Percentiles rank a stretch among this genome's conserved stretches.
Evolutionary conservation across 2,888 invertebrate genomes (phyloP).

Genomic region (Copidosoma aretas): DNA sequence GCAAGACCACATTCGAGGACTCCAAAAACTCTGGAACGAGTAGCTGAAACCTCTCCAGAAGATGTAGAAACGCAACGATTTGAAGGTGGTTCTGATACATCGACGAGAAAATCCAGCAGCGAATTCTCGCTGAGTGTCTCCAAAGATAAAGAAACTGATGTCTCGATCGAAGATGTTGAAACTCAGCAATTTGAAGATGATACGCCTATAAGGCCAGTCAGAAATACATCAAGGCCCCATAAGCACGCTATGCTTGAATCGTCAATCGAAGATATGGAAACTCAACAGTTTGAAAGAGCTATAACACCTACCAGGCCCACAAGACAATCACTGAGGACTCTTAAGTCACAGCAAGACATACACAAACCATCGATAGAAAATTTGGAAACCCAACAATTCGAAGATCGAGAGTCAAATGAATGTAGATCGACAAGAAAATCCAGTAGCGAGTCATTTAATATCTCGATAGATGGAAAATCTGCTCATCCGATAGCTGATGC

Average conservation of each 20-base stretch:
- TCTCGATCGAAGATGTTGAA: slow-evolving; percentile 11
- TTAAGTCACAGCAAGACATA: no score
- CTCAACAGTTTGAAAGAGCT: background rate
- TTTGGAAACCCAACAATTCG: background rate
- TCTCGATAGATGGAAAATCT: background rate
- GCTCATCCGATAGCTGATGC: no score
- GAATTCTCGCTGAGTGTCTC: no score
- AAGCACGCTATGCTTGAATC: no score
- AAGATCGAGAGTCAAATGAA: background rate
- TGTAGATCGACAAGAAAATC: background rate
- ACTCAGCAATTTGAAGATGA: slow-evolving; percentile 6
- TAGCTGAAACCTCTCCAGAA: background rate
- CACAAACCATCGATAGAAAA: no score
- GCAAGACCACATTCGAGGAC: background rate
- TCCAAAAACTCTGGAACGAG: background rate
- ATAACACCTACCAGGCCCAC: no score
- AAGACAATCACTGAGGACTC: no score
- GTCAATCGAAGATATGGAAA: background rate
- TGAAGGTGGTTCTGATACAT: background rate
- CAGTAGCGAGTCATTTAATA: background rate
- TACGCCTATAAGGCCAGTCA: no score
- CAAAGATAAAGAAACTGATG: no score
- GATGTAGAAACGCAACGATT: slow-evolving; percentile 32
- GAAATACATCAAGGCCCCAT: no score
- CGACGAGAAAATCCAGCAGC: background rate